Conservation (phyloP, 2,888 invertebrate species). For the Glyphotaelius pellucidus region DNA sequence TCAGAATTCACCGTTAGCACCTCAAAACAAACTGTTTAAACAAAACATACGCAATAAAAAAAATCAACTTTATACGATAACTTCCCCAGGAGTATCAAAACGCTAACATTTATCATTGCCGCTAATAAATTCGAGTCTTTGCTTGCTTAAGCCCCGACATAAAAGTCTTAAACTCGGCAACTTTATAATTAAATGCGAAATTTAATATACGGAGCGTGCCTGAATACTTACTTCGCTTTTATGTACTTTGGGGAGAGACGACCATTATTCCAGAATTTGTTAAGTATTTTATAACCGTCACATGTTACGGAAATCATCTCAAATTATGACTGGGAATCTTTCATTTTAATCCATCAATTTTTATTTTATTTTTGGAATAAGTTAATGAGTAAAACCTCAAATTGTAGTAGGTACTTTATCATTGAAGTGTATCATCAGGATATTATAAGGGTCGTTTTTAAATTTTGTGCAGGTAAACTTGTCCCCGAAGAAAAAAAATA, state of each 20-base stretch:
- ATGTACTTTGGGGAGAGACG: conserved; percentile 34
- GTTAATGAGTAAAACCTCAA: too few relatives aligned
- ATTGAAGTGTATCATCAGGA: too few relatives aligned
- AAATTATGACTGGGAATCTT: neutral
- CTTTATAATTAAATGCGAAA: conserved; percentile 49
- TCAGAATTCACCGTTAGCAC: neutral
- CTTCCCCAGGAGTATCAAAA: conserved; percentile 10
- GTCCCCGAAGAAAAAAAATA: too few relatives aligned
- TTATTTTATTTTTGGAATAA: neutral
- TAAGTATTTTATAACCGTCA: conserved; percentile 36
- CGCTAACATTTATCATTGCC: conserved; percentile 50
- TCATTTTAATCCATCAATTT: neutral
- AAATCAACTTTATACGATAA: neutral
- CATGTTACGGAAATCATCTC: conserved; percentile 38
- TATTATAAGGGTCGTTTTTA: too few relatives aligned
- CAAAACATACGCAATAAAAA: conserved; percentile 23
- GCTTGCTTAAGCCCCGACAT: conserved; percentile 35
- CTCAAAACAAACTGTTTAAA: neutral
- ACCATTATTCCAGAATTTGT: conserved; percentile 35
- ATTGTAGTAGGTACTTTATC: too few relatives aligned
- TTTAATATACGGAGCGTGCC: conserved; percentile 42
- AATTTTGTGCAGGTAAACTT: too few relatives aligned
- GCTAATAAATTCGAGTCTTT: conserved; percentile 42
- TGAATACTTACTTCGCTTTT: conserved; percentile 35
- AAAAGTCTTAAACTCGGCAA: conserved; percentile 45